Conservation (phyloP, 2,888 invertebrate genomes). For the Rotaria socialis region DNA sequence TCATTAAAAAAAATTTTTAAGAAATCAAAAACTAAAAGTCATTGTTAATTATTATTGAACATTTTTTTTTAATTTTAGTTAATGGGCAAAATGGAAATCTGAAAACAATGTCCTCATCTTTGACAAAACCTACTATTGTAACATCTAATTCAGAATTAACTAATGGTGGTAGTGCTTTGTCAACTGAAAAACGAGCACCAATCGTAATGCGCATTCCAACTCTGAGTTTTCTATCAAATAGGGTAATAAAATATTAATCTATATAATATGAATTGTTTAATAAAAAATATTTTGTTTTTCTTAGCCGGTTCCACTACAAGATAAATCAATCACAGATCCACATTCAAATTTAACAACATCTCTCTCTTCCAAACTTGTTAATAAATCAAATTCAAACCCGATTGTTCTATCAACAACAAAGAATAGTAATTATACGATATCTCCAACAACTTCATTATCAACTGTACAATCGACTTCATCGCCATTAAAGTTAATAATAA, state of each 20-base stretch:
- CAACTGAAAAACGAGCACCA: slow-evolving; percentile 22
- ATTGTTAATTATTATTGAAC: too few species aligned
- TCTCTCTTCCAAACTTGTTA: slow-evolving; percentile 18
- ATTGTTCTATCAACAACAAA: slow-evolving; percentile 17
- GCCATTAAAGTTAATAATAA: slow-evolving; percentile 8
- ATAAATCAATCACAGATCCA: background rate
- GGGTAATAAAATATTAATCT: background rate
- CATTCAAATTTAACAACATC: background rate
- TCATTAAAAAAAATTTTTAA: too few species aligned
- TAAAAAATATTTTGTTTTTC: background rate
- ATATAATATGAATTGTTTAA: background rate
- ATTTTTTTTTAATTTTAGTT: background rate
- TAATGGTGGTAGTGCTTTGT: background rate
- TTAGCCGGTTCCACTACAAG: background rate
- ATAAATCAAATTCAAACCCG: background rate
- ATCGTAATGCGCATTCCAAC: slow-evolving; percentile 17
- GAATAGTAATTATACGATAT: background rate
- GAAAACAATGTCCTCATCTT: background rate
- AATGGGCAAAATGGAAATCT: slow-evolving; percentile 6
- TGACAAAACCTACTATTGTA: background rate
- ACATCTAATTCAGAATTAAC: background rate
- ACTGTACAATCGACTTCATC: slow-evolving; percentile 26
- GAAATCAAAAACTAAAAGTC: too few species aligned
- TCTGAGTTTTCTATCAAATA: background rate
- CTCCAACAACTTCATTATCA: background rate